Evolutionary conservation across 1,140 invertebrate species (phyloP).

Genomic region (Bursaphelenchus mucronatus): DNA sequence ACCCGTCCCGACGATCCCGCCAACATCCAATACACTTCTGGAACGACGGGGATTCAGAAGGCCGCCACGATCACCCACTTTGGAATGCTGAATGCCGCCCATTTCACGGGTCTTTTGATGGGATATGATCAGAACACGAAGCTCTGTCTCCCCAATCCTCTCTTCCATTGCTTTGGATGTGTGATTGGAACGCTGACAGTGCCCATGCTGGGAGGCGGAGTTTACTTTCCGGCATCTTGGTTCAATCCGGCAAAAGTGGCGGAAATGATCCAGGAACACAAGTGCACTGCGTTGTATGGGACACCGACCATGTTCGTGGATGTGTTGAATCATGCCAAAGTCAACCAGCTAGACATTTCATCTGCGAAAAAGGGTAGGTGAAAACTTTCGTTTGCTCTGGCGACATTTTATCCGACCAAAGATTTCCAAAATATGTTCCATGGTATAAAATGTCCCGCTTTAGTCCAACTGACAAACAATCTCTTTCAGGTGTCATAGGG

Average conservation of each 20-base stretch:
- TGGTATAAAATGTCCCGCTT: no score
- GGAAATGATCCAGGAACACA: conserved; percentile 66
- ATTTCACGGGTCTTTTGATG: conserved; percentile 67
- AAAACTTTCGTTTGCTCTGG: no score
- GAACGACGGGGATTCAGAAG: conserved; percentile 79
- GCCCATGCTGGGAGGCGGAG: conserved; percentile 68
- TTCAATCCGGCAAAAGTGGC: conserved; percentile 71
- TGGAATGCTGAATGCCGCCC: conserved; percentile 77
- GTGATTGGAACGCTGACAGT: conserved; percentile 68
- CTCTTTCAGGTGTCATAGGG: no score
- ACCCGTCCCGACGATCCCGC: conserved; percentile 57
- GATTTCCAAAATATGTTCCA: no score
- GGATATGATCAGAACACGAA: conserved; percentile 60
- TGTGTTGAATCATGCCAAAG: conserved; percentile 63
- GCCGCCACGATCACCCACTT: conserved; percentile 75
- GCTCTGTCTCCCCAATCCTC: conserved; percentile 71
- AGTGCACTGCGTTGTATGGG: conserved; percentile 74
- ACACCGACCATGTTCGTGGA: conserved; percentile 95
- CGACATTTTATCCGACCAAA: no score
- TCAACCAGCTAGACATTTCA: conserved; percentile 29
- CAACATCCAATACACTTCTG: conserved; percentile 62
- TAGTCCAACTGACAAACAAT: no score
- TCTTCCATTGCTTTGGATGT: conserved; percentile 86
- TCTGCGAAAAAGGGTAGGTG: conserved; percentile 27
- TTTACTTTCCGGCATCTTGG: conserved; percentile 69